phyloP scores from a whole-genome alignment of 2,888 invertebrate species.

The Trichogramma dendrolimi region DNA sequence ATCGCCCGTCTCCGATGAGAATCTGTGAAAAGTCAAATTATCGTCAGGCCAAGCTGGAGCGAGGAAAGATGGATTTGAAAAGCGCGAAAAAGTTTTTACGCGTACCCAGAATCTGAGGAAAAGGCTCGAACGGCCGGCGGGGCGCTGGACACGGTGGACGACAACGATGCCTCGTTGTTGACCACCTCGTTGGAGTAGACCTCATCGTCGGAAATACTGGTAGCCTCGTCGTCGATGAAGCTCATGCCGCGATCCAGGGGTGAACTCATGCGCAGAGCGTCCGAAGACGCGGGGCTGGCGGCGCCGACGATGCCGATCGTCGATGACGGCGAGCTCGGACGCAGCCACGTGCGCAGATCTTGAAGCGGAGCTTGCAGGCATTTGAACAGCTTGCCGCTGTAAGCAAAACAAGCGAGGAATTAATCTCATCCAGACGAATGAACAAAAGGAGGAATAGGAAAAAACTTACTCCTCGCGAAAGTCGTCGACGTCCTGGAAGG shows the following conservation, averaged over 20 bases:
- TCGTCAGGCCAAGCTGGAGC: neutral
- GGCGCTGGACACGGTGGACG: constrained; percentile 43
- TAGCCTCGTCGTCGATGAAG: constrained; percentile 48
- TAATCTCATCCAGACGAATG: neutral
- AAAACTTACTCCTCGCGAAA: constrained; percentile 53
- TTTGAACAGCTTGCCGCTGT: constrained; percentile 58
- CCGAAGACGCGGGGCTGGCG: constrained; percentile 26
- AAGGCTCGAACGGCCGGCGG: constrained; percentile 47
- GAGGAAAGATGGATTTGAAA: neutral
- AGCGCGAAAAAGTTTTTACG: neutral
- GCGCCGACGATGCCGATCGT: constrained; percentile 24
- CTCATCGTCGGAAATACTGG: constrained; percentile 45
- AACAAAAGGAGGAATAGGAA: neutral
- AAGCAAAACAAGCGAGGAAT: neutral
- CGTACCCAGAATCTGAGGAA: constrained; percentile 49
- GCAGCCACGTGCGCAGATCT: constrained; percentile 58
- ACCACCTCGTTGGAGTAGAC: constrained; percentile 55
- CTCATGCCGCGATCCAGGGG: constrained; percentile 45
- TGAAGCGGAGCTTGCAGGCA: constrained; percentile 60
- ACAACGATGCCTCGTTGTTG: constrained; percentile 48
- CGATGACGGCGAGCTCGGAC: constrained; percentile 44
- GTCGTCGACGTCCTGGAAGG: constrained; percentile 56
- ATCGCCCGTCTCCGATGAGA: constrained; percentile 49
- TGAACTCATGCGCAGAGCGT: constrained; percentile 43
- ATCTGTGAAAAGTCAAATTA: constrained; percentile 35